Conservation (phyloP, 2,888 invertebrate genomes). For the Scelioninae gen. 1 region DNA sequence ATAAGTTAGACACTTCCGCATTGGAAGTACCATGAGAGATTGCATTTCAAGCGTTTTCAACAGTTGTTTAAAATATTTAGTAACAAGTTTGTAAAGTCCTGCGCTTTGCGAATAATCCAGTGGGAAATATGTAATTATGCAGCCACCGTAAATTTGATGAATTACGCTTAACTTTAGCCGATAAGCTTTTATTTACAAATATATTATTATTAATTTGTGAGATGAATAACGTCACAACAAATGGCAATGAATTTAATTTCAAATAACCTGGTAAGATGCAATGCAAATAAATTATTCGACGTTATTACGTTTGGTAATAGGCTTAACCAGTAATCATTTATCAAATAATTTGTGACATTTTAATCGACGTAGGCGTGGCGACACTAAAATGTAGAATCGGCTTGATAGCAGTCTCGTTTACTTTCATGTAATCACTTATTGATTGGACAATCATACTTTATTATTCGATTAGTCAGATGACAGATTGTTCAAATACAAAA, state of each 20-base stretch:
- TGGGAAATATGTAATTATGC: conserved; percentile 41
- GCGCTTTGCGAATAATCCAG: conserved; percentile 22
- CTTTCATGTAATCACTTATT: conserved; percentile 26
- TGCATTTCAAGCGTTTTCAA: conserved; percentile 13
- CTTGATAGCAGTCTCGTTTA: background rate
- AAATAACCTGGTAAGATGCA: background rate
- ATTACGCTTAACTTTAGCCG: conserved; percentile 7
- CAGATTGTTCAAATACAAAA: conserved; percentile 4
- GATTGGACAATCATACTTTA: conserved; percentile 12
- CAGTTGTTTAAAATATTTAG: conserved; percentile 39
- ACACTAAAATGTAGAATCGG: conserved; percentile 5
- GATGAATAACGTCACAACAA: background rate
- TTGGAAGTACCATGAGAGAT: conserved; percentile 6
- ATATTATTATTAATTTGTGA: conserved; percentile 9
- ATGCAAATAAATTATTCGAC: conserved; percentile 5
- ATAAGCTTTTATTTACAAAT: conserved; percentile 34
- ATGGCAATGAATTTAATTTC: background rate
- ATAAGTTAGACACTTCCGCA: background rate
- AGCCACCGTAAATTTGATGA: conserved; percentile 19
- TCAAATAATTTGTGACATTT: conserved; percentile 13
- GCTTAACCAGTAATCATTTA: conserved; percentile 13
- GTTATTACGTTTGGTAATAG: conserved; percentile 6
- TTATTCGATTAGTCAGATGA: conserved; percentile 11
- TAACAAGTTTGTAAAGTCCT: conserved; percentile 28
- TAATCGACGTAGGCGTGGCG: conserved; percentile 8